These are phyloP conservation scores for Myotis vivesi DNA, from an alignment of 2,797 vertebrate species.

Conservation along the genomic window DNA sequence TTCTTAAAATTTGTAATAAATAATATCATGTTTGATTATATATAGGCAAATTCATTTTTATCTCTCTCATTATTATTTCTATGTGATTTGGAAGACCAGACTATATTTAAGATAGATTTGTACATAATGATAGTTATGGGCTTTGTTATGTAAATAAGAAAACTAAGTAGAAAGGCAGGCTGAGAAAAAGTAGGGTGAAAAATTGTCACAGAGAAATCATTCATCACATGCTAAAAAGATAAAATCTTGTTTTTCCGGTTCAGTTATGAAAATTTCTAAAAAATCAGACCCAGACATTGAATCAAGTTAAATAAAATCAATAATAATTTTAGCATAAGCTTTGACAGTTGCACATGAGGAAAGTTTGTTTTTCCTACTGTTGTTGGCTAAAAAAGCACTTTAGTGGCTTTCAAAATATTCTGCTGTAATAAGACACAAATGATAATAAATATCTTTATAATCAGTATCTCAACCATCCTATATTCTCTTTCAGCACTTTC, in stretches of 20 bases:
- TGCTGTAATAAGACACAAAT: conserved; percentile 59
- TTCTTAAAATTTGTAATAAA: neutral
- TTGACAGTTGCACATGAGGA: conserved; percentile 69
- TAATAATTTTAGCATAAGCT: conserved; percentile 67
- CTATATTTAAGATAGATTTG: neutral
- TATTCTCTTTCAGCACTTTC: conserved; percentile 22
- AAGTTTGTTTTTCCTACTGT: conserved; percentile 70
- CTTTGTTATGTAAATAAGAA: neutral
- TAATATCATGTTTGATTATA: neutral
- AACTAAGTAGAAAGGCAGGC: neutral
- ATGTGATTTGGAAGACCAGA: neutral
- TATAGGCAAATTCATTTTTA: neutral
- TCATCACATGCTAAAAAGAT: neutral
- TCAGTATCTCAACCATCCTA: neutral
- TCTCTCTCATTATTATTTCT: neutral
- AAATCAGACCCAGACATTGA: conserved; percentile 53
- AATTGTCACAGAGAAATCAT: neutral
- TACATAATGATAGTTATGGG: neutral
- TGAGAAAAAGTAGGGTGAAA: conserved; percentile 20
- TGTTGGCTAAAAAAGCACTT: conserved; percentile 49
- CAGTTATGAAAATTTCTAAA: conserved; percentile 39
- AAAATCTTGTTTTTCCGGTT: conserved; percentile 45
- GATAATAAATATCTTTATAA: conserved; percentile 57
- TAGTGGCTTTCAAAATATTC: conserved; percentile 63
- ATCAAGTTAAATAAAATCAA: conserved; percentile 62